Evolutionary conservation across 2,797 vertebrate genomes (phyloP).

Genomic region (Rachycentron canadum): DNA sequence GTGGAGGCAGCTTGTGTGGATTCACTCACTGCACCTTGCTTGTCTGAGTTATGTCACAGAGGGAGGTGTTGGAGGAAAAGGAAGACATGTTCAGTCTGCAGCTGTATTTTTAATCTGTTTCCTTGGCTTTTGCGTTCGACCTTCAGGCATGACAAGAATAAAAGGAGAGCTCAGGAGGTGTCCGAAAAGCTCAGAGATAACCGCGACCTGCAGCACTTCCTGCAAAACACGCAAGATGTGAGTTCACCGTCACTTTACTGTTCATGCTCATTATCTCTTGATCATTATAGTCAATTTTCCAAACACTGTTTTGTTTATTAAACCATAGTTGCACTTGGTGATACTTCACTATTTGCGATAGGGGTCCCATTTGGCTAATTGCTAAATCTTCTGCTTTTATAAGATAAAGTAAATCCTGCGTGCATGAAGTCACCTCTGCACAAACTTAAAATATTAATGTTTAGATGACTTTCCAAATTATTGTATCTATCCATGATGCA

Average conservation of each 20-base stretch:
- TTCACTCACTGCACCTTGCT: constrained; percentile 28
- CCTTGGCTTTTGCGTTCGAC: constrained; percentile 48
- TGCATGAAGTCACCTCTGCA: constrained; percentile 42
- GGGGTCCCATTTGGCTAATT: constrained; percentile 59
- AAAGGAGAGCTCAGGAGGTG: constrained; percentile 87
- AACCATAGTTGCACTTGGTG: constrained; percentile 1
- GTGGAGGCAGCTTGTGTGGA: constrained; percentile 28
- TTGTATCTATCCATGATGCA: not conserved
- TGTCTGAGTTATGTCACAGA: constrained; percentile 23
- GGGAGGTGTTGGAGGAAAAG: not conserved
- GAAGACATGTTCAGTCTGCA: not conserved
- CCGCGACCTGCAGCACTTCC: constrained; percentile 93
- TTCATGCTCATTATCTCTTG: constrained; percentile 26
- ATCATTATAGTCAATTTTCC: constrained; percentile 36
- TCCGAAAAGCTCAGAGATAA: constrained; percentile 90
- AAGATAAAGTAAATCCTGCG: constrained; percentile 55
- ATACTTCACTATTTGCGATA: constrained; percentile 22
- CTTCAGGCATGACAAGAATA: constrained; percentile 86
- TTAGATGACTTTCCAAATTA: constrained; percentile 51
- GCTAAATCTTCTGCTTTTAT: constrained; percentile 34
- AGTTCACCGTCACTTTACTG: constrained; percentile 63
- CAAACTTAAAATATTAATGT: constrained; percentile 39
- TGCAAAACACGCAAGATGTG: constrained; percentile 96
- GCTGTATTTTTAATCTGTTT: constrained; percentile 34
- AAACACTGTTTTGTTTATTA: constrained; percentile 23